Base-by-base conservation (phyloP, 2,797 vertebrate species). In the Sebastes diploproa region DNA sequence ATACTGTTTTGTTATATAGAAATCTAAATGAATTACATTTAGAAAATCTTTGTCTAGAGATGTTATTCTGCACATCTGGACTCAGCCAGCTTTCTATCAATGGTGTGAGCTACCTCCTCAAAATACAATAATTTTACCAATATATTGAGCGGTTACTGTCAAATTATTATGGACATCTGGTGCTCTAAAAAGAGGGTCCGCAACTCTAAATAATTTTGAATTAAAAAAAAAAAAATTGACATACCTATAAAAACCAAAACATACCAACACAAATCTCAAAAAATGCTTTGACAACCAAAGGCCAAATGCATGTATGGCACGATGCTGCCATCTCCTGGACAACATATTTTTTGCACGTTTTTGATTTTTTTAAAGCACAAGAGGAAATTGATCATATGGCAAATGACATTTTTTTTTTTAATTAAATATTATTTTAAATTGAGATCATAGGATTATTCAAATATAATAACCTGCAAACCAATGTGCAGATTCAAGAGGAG, bases 251-350 rank as follows among this genome's bases (percentile, higher is more conserved):
- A 66, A 64, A 56, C 20, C 63, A 14, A 2, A 52, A 73, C 38
- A 82, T 7, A 16, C 64, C 22, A 58, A 27, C 34, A 62, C n/a
- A 25, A 55, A 36, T 30, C 22, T 61, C 1, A 13, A 30, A 42
- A 60, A 7, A 62, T 1, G 2, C 34, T 34, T 61, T 9, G 20
- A 20, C n/a, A 32, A 30, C 64, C n/a, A 0, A 29, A 62, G 20
- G 14, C 10, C 20, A 16, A 14, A 20, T 55, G 4, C 4, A 72
- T 72, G 13, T 18, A 20, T 38, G 46, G 23, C 34, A 1, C 58
- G 86, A 92, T 89, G 85, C 87, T 89, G 87, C 93, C 88, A 93
- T 88, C 95, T 92, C 6, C 69, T 92, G 94, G 86, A 78, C 7
- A 73, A 9, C 75, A 16, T 13, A 2, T 18, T 22, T 8, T 79